These are phyloP conservation scores for Zapornia atra DNA, from an alignment of 2,113 vertebrate species.

Conservation along the genomic window DNA sequence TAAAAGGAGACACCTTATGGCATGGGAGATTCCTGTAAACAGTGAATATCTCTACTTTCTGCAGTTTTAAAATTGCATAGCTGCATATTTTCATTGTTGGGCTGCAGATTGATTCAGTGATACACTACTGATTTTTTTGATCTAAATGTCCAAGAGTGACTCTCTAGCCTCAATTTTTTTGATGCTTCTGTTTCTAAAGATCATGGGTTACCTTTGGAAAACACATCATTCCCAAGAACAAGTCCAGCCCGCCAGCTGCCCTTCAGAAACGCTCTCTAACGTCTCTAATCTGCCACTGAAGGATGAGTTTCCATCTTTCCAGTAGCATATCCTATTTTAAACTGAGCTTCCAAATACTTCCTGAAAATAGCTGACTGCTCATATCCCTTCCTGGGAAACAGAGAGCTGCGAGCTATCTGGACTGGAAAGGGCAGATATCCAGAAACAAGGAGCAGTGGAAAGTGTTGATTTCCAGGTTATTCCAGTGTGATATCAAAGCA, in stretches of 20 bases:
- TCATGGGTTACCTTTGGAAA: not conserved
- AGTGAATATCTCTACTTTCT: not conserved
- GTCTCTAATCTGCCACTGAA: not conserved
- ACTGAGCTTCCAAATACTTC: conserved; percentile 5
- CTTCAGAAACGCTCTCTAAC: not conserved
- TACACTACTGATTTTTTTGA: not conserved
- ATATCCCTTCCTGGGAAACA: not conserved
- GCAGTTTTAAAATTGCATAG: not conserved
- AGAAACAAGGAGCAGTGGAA: conserved; percentile 22
- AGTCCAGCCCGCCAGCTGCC: not conserved
- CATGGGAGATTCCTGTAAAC: not conserved
- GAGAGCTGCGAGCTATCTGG: not conserved
- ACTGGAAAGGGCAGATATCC: conserved; percentile 19
- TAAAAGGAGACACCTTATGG: not conserved
- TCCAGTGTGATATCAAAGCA: not conserved
- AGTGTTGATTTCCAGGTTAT: conserved; percentile 31
- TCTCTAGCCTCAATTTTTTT: not conserved
- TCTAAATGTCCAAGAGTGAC: not conserved
- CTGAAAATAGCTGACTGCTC: conserved; percentile 20
- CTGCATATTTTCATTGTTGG: not conserved
- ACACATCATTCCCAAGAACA: not conserved
- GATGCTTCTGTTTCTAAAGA: not conserved
- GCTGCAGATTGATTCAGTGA: not conserved
- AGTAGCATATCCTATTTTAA: conserved; percentile 39
- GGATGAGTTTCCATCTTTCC: conserved; percentile 1